Percentiles rank a stretch among this genome's conserved stretches.
phyloP scores from a whole-genome alignment of 1,140 invertebrate species.

The Meloidogyne floridensis region DNA sequence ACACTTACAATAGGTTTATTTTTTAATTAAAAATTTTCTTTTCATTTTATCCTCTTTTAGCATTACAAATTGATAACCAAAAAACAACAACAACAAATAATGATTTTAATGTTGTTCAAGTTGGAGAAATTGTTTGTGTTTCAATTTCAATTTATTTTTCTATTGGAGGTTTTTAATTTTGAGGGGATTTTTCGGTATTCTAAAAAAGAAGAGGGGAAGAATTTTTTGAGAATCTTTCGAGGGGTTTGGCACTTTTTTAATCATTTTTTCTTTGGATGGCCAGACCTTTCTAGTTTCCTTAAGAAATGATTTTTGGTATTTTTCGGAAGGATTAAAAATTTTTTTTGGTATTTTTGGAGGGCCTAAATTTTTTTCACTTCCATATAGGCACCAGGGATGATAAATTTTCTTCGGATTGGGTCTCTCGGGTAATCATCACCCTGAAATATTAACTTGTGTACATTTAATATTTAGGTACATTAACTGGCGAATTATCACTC shows the following conservation, averaged over 20 bases:
- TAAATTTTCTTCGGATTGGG: neutral
- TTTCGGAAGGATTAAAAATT: conserved; percentile 46
- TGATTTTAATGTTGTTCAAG: conserved; percentile 30
- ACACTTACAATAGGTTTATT: conserved; percentile 55
- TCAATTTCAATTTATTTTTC: conserved; percentile 26
- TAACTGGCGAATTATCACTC: conserved; percentile 53
- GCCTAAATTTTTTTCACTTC: conserved; percentile 12
- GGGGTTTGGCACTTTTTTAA: too few species aligned
- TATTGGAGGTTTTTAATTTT: neutral
- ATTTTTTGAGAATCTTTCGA: too few species aligned
- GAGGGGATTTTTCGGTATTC: conserved; percentile 27
- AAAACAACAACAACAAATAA: neutral
- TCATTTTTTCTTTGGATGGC: too few species aligned
- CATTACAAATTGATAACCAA: neutral
- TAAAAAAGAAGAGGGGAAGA: conserved; percentile 49
- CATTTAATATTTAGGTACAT: neutral
- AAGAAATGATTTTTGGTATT: conserved; percentile 13
- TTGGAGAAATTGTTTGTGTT: conserved; percentile 35
- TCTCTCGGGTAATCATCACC: neutral
- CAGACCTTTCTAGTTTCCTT: conserved; percentile 26
- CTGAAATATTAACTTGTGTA: conserved; percentile 16
- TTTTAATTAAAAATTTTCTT: neutral
- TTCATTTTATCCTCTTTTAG: conserved; percentile 14
- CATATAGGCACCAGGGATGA: too few species aligned
- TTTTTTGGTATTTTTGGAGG: conserved; percentile 41